Percentiles rank a stretch among this genome's conserved stretches.
Evolutionary conservation across 1,140 invertebrate genomes (phyloP).

Genomic region (Mactra quadrangularis): DNA sequence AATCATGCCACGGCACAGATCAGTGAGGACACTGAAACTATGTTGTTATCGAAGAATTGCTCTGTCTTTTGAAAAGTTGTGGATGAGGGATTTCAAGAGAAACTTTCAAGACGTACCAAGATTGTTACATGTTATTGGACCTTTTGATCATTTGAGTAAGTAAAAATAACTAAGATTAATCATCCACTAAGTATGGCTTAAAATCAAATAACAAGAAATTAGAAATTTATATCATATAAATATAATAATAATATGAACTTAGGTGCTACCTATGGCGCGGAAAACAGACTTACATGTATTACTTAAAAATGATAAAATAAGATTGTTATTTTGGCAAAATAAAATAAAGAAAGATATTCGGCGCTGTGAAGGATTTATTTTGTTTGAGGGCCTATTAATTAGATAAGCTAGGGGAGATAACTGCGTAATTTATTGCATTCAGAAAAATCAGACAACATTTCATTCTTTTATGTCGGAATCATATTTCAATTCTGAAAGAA

Average conservation of each 20-base stretch:
- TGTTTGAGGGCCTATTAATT: no score
- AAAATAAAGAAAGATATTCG: neutral
- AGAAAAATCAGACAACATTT: no score
- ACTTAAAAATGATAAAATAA: no score
- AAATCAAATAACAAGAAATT: neutral
- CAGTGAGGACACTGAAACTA: constrained; percentile 2
- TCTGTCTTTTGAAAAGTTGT: constrained; percentile 30
- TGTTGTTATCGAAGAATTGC: constrained; percentile 42
- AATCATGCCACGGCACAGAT: constrained; percentile 15
- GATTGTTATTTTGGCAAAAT: neutral
- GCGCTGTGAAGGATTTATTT: no score
- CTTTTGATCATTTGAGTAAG: constrained; percentile 46
- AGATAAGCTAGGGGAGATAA: no score
- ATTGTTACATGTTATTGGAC: constrained; percentile 29
- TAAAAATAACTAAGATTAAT: neutral
- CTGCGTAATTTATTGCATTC: no score
- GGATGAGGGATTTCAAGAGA: constrained; percentile 36
- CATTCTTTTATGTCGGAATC: no score
- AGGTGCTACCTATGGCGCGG: no score
- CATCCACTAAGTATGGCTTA: neutral
- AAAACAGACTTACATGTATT: no score
- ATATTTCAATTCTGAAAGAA: no score
- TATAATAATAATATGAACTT: no score
- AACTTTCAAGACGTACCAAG: constrained; percentile 28
- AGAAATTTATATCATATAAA: neutral